A percentile compares a stretch with the other conserved stretches of the same genome.
Conservation (phyloP, 2,797 vertebrate species). For the Melanotaenia maccullochi region DNA sequence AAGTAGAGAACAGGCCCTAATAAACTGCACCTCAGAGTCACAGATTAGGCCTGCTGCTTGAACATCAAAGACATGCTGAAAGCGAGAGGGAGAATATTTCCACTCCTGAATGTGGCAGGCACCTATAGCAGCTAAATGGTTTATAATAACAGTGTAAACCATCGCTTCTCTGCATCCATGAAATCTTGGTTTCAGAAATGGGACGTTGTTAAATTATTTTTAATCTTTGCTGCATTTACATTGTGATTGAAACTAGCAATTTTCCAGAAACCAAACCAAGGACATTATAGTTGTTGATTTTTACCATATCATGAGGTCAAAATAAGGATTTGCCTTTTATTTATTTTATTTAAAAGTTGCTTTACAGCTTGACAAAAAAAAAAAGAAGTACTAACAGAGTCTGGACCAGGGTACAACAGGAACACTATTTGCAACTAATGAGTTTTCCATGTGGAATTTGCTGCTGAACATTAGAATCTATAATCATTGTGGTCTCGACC, state of each 20-base stretch:
- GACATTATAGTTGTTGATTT: neutral
- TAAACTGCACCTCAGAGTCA: constrained; percentile 57
- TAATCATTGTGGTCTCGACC: constrained; percentile 61
- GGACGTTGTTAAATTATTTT: constrained; percentile 27
- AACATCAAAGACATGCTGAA: constrained; percentile 62
- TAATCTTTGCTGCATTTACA: constrained; percentile 16
- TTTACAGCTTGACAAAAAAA: constrained; percentile 17
- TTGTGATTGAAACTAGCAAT: neutral
- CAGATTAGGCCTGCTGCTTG: constrained; percentile 56
- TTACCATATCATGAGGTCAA: neutral
- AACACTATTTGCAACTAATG: constrained; percentile 58
- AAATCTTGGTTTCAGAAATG: neutral
- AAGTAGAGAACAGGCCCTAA: constrained; percentile 40
- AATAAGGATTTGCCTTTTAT: neutral
- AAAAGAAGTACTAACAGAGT: constrained; percentile 23
- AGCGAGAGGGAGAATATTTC: constrained; percentile 45
- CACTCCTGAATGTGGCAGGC: constrained; percentile 34
- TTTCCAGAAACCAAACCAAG: neutral
- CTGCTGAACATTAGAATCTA: constrained; percentile 59
- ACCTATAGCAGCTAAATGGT: constrained; percentile 39
- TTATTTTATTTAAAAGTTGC: constrained; percentile 12
- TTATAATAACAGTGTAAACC: constrained; percentile 53
- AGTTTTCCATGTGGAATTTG: constrained; percentile 75
- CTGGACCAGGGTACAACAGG: constrained; percentile 36
- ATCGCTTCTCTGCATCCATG: constrained; percentile 11